phyloP scores from a whole-genome alignment of 2,888 invertebrate genomes.

The Dexiosoma caninum region DNA sequence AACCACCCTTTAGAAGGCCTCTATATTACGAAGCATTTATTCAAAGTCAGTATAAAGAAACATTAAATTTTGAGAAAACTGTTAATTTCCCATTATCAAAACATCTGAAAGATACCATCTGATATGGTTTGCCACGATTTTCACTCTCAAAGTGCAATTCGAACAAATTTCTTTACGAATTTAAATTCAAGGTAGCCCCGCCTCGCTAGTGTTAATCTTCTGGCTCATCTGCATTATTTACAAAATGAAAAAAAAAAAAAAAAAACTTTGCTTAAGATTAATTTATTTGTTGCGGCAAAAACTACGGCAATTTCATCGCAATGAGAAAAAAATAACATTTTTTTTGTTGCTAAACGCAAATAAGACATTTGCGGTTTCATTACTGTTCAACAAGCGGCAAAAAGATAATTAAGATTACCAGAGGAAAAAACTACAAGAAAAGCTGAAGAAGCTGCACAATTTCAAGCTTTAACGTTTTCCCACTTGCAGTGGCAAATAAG shows the following conservation, averaged over 20 bases:
- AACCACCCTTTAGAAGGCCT: too few relatives aligned
- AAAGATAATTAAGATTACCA: slow-evolving; percentile 35
- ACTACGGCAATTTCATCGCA: neutral
- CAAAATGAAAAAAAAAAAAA: slow-evolving; percentile 8
- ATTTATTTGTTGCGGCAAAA: neutral
- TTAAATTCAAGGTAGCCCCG: too few relatives aligned
- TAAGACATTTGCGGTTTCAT: slow-evolving; percentile 36
- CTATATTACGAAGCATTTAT: too few relatives aligned
- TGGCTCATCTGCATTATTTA: too few relatives aligned
- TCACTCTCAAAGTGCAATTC: too few relatives aligned
- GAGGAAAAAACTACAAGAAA: neutral
- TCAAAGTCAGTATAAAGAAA: too few relatives aligned
- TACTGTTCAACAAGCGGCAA: slow-evolving; percentile 27
- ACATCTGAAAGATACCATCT: too few relatives aligned
- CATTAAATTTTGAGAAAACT: too few relatives aligned
- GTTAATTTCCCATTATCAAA: too few relatives aligned
- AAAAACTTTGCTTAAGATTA: neutral
- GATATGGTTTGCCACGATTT: too few relatives aligned
- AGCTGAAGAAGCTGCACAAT: slow-evolving; percentile 4
- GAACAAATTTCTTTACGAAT: too few relatives aligned
- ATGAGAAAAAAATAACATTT: slow-evolving; percentile 2
- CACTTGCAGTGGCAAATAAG: neutral
- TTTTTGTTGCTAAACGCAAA: neutral
- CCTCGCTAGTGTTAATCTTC: too few relatives aligned
- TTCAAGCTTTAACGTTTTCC: slow-evolving; percentile 1